Evolutionary conservation across 2,797 vertebrate species (phyloP).

Genomic region (Odontamblyopus rebecca): DNA sequence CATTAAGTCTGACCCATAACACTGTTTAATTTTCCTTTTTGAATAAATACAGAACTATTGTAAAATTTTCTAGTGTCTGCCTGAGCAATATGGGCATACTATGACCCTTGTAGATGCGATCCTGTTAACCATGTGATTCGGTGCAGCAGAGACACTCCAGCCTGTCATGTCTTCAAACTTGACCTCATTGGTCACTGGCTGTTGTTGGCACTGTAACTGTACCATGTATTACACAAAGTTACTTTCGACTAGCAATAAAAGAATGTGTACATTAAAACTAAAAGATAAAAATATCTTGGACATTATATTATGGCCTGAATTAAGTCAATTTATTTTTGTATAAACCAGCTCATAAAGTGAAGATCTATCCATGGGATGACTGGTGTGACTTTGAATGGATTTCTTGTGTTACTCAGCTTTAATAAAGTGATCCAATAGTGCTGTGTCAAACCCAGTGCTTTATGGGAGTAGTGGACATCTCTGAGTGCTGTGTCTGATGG

Average conservation of each 20-base stretch:
- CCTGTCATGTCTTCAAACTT: background rate
- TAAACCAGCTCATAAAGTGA: background rate
- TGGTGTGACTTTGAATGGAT: slow-evolving; percentile 28
- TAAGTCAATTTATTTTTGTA: background rate
- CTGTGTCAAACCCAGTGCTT: slow-evolving; percentile 61
- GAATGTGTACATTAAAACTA: background rate
- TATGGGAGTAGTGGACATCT: slow-evolving; percentile 54
- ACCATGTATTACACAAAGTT: background rate
- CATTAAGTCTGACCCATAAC: background rate
- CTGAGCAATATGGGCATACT: background rate
- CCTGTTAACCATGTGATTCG: background rate
- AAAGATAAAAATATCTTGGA: background rate
- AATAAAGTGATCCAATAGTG: slow-evolving; percentile 55
- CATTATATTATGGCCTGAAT: background rate
- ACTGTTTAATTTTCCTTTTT: too few relatives aligned
- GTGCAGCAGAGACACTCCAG: background rate
- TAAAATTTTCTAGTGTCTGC: background rate
- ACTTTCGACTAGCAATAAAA: background rate
- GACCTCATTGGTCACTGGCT: background rate
- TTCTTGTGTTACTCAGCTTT: slow-evolving; percentile 57
- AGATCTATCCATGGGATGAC: slow-evolving; percentile 9
- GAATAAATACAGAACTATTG: too few relatives aligned
- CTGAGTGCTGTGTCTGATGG: slow-evolving; percentile 59
- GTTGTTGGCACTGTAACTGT: background rate
- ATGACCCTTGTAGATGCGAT: background rate